Percentiles rank a stretch among this genome's conserved stretches.
These are phyloP conservation scores for Nasalis larvatus DNA, from an alignment of 2,113 vertebrate genomes.

Conservation along the genomic window DNA sequence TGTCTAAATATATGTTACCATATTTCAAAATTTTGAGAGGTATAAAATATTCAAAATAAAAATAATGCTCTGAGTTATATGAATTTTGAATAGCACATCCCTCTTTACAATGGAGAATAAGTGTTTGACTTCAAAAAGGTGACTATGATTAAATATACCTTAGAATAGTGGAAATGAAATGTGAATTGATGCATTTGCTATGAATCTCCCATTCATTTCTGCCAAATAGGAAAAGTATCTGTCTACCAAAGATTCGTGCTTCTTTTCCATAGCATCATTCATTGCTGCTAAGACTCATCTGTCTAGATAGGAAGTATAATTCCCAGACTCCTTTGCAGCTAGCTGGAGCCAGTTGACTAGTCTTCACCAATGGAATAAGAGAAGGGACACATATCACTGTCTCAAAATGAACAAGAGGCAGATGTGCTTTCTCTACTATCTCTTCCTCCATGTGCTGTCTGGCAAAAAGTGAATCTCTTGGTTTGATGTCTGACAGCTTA, in stretches of 20 bases:
- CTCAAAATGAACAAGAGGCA: background rate
- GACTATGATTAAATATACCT: background rate
- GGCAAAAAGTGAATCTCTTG: background rate
- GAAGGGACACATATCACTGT: background rate
- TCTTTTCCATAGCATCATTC: background rate
- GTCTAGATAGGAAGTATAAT: background rate
- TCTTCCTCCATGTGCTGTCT: background rate
- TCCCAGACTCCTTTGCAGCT: background rate
- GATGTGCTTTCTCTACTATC: background rate
- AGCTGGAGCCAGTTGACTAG: background rate
- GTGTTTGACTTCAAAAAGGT: background rate
- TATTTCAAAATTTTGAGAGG: background rate
- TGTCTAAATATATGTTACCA: background rate
- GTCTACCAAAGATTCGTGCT: background rate
- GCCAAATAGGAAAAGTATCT: background rate
- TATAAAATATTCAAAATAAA: background rate
- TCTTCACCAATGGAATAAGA: background rate
- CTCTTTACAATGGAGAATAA: background rate
- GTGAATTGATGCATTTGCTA: background rate
- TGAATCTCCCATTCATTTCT: background rate
- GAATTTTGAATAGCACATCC: background rate
- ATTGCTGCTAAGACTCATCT: background rate
- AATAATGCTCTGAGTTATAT: background rate
- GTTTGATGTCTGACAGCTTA: background rate
- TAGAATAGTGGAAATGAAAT: background rate